Evolutionary conservation across 1,140 invertebrate genomes (phyloP), one percentile per base, ranked within the genome.

Genomic region (Trissolcus basalis): DNA sequence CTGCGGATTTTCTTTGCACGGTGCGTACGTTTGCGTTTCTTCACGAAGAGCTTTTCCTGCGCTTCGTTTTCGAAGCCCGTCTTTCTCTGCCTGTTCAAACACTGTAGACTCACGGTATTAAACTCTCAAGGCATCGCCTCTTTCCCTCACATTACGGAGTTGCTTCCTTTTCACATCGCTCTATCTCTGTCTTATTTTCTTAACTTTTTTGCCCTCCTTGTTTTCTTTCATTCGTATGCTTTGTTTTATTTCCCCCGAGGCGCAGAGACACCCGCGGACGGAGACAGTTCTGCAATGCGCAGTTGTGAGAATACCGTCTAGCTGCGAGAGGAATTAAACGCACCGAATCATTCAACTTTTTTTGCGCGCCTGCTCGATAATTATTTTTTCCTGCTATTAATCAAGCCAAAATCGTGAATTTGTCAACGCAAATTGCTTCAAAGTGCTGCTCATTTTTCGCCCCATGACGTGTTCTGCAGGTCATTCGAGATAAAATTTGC

Each of bases 221-320:
- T 77, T 77, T 77, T 77, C 67, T 70, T 71, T 71, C 74, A 72
- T 69, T 75, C 69, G 54, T 67, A 59, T 63, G 71, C 72, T 80
- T 78, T 78, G 71, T 76, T 78, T 80, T 75, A 80, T 80, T 80
- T 78, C 75, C 71, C 76, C 51, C 36, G 71, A 76, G 75, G 65
- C 65, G 51, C 59, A 59, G 64, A 70, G 73, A 64, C 64, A 68
- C 61, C 61, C 74, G 59, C 64, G 53, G 48, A 72, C 54, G 69
- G 59, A 73, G 75, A 76, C 73, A 70, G 73, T 76, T 76, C 70
- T 60, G 63, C 58, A 48, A 65, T 4, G 19, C 43, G 48, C 32
- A 48, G 50, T 47, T 43, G 36, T 43, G 65, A 51, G 56, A 77
- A 68, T 63, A 55, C 56, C 33, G 48, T 67, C 67, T 70, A 49